A percentile compares a stretch with the other conserved stretches of the same genome.
Evolutionary conservation across 2,888 invertebrate species (phyloP).

Genomic region (Drosophila borealis): DNA sequence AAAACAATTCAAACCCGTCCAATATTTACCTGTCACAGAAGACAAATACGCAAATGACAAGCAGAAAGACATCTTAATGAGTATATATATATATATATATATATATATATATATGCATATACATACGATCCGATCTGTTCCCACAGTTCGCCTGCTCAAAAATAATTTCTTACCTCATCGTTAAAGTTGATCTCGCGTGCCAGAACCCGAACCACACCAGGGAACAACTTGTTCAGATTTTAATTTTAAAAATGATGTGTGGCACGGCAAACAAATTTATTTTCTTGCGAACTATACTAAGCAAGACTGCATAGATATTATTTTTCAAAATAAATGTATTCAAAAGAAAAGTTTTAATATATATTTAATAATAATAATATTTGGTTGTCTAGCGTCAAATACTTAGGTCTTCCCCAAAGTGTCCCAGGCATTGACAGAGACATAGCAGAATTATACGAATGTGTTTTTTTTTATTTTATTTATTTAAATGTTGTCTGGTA

Average conservation of each 20-base stretch:
- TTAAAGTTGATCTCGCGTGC: conserved; percentile 54
- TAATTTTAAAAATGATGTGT: conserved; percentile 53
- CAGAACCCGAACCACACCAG: conserved; percentile 39
- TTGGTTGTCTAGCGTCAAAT: background rate
- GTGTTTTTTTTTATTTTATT: no score
- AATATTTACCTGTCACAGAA: conserved; percentile 30
- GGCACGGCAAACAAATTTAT: conserved; percentile 16
- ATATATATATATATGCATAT: conserved; percentile 5
- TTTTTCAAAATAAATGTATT: background rate
- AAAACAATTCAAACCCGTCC: conserved; percentile 3
- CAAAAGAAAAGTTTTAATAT: background rate
- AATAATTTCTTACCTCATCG: conserved; percentile 62
- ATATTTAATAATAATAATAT: background rate
- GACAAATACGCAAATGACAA: conserved; percentile 24
- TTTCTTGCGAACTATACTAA: conserved; percentile 29
- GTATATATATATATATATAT: conserved; percentile 17
- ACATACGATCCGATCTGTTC: conserved; percentile 1
- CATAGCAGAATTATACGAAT: no score
- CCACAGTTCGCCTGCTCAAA: conserved; percentile 20
- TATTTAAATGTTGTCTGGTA: no score
- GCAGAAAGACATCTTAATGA: conserved; percentile 15
- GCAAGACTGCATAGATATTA: conserved; percentile 9
- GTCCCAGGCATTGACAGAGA: no score
- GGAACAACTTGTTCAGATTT: conserved; percentile 41
- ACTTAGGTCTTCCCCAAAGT: conserved; percentile 39